These are phyloP conservation scores for Pharmacophagus antenor DNA, from an alignment of 2,888 invertebrate genomes.

Conservation along the genomic window DNA sequence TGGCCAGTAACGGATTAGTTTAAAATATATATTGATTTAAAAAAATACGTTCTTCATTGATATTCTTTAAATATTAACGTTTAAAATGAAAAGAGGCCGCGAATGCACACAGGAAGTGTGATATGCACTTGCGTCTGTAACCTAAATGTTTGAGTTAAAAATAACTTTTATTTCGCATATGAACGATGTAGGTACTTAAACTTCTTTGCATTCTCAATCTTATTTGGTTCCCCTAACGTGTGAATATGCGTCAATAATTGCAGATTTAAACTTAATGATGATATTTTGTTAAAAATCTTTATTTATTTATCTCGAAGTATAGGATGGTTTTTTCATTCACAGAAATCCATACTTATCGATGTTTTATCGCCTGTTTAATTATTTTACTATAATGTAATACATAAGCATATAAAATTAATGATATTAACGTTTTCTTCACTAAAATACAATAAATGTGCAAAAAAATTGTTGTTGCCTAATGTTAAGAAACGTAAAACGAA, in stretches of 20 bases:
- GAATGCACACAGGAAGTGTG: constrained; percentile 47
- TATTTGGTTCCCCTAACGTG: constrained; percentile 21
- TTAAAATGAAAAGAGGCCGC: constrained; percentile 48
- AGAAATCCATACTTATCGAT: neutral
- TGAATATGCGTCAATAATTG: neutral
- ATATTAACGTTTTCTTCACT: no score
- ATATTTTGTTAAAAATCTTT: neutral
- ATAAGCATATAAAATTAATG: no score
- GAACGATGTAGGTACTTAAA: constrained; percentile 25
- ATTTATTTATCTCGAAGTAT: neutral
- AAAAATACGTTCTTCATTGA: neutral
- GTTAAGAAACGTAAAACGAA: no score
- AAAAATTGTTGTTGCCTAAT: no score
- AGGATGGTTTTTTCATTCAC: neutral
- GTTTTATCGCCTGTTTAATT: no score
- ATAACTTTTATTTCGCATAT: constrained; percentile 33
- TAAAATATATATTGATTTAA: neutral
- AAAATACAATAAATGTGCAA: no score
- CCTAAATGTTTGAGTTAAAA: constrained; percentile 31
- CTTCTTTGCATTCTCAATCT: constrained; percentile 17
- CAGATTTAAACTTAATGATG: neutral
- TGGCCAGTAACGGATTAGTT: neutral
- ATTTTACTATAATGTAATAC: no score
- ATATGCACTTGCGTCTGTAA: constrained; percentile 36
- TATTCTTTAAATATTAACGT: constrained; percentile 34